Conservation (phyloP, 2,113 vertebrate species). For the Pagrus major region DNA sequence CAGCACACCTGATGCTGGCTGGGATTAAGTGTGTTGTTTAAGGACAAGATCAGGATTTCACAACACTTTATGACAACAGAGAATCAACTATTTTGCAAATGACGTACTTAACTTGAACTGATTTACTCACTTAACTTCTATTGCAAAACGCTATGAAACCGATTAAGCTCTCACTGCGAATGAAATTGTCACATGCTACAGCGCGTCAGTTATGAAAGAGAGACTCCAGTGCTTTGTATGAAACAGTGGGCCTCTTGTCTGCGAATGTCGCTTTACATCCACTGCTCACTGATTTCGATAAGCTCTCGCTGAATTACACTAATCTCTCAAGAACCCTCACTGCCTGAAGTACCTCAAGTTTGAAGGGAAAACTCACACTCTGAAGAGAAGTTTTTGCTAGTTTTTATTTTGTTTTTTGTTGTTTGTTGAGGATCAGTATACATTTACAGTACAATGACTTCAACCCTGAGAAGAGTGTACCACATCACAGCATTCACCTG, state of each 20-base stretch:
- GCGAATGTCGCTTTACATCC: slow-evolving; percentile 12
- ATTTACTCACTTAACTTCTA: slow-evolving; percentile 11
- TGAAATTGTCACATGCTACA: slow-evolving; percentile 63
- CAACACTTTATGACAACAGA: too few relatives aligned
- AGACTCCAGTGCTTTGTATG: slow-evolving; percentile 16
- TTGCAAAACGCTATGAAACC: slow-evolving; percentile 38
- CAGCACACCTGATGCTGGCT: background rate
- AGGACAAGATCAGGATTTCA: background rate
- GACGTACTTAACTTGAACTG: background rate
- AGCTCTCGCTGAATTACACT: slow-evolving; percentile 47
- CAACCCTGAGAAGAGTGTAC: slow-evolving; percentile 49
- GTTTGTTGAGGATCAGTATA: background rate
- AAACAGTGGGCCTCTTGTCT: slow-evolving; percentile 79
- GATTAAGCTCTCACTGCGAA: slow-evolving; percentile 25
- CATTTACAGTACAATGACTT: slow-evolving; percentile 57
- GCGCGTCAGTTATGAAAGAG: slow-evolving; percentile 60
- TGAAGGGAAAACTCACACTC: slow-evolving; percentile 18
- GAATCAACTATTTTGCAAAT: background rate
- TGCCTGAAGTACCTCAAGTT: slow-evolving; percentile 4
- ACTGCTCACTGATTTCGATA: slow-evolving; percentile 44
- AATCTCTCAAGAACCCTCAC: slow-evolving; percentile 68
- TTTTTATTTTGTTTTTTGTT: slow-evolving; percentile 23
- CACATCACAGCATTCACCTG: slow-evolving; percentile 78
- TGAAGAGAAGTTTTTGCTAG: background rate
- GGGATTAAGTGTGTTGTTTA: background rate